These are phyloP conservation scores for Dolichopus griseipennis DNA, from an alignment of 2,888 invertebrate genomes.

Conservation along the genomic window DNA sequence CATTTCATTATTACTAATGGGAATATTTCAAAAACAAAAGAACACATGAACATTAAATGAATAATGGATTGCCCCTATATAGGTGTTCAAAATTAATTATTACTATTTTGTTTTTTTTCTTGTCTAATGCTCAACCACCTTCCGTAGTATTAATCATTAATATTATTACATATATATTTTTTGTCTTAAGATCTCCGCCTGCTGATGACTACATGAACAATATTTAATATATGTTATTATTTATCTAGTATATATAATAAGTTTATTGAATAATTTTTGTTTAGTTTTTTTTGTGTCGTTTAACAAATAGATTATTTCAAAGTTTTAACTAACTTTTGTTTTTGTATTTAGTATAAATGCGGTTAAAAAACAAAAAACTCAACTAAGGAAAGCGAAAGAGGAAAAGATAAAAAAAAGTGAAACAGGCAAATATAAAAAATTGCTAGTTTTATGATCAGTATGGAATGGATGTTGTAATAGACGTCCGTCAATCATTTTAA, in stretches of 20 bases:
- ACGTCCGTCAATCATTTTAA: conserved; percentile 4
- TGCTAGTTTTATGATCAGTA: not conserved
- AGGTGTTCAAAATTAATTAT: not conserved
- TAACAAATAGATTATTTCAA: too few species aligned
- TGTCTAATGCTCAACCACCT: not conserved
- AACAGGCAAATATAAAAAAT: too few species aligned
- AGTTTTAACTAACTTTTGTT: too few species aligned
- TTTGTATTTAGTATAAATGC: too few species aligned
- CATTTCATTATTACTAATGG: too few species aligned
- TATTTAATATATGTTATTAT: too few species aligned
- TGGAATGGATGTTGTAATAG: not conserved
- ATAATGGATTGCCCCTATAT: not conserved
- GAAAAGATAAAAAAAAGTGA: not conserved
- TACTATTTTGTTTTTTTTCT: not conserved
- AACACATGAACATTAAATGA: too few species aligned
- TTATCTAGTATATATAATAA: too few species aligned
- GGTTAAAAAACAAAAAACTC: too few species aligned
- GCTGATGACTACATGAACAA: not conserved
- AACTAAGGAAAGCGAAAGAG: not conserved
- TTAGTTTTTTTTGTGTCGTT: too few species aligned
- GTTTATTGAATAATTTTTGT: too few species aligned
- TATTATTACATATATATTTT: not conserved
- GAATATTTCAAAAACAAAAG: too few species aligned
- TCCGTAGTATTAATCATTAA: not conserved
- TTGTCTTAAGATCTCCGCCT: not conserved